These are phyloP conservation scores for Pemphigus obesinymphae DNA, from an alignment of 1,140 invertebrate species.

Conservation along the genomic window DNA sequence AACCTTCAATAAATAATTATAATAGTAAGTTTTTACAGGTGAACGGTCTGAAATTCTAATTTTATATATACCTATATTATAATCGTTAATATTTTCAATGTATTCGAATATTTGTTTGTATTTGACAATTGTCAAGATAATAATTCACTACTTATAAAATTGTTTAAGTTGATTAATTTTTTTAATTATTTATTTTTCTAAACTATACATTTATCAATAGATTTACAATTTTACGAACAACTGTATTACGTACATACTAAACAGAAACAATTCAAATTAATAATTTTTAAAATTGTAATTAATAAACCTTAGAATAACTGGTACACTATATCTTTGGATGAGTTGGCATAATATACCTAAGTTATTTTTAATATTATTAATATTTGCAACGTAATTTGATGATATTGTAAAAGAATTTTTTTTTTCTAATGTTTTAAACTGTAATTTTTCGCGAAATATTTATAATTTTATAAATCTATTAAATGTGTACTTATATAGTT, in stretches of 20 bases:
- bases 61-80: background rate
- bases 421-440: background rate
- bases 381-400: background rate
- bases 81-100: background rate
- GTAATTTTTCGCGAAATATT: constrained; percentile 14
- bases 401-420: background rate
- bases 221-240: background rate
- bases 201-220: background rate
- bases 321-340: background rate
- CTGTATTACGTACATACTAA: background rate
- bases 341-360: background rate
- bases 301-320: background rate
- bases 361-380: background rate
- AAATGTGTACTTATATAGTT: constrained; percentile 15
- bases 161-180: background rate
- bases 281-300: background rate
- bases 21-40: background rate
- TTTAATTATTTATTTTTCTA: background rate
- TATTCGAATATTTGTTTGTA: background rate
- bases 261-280: background rate
- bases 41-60: background rate
- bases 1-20: background rate
- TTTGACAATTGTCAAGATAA: background rate
- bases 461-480: constrained; percentile 30
- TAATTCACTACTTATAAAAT: constrained; percentile 8